These are phyloP conservation scores for Mantis religiosa DNA, from an alignment of 2,888 invertebrate genomes.

Conservation along the genomic window DNA sequence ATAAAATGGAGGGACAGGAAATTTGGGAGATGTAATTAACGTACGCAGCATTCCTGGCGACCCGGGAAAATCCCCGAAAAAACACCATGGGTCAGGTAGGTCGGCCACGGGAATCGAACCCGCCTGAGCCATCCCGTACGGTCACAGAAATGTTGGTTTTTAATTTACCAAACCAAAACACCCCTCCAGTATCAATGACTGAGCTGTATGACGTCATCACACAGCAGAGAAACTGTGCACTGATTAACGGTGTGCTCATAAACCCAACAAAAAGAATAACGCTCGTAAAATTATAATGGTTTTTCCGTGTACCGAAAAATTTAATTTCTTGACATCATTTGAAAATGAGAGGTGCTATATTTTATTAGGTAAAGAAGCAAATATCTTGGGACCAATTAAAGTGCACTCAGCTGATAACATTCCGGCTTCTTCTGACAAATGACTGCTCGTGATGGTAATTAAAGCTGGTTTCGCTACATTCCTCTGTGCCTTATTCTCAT, in stretches of 20 bases:
- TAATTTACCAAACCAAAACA: too few species aligned
- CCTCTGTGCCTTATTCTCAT: neutral
- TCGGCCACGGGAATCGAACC: too few species aligned
- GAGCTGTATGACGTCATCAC: too few species aligned
- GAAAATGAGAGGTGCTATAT: neutral
- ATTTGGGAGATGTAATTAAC: too few species aligned
- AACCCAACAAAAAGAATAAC: neutral
- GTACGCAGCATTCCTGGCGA: too few species aligned
- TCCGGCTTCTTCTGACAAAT: neutral
- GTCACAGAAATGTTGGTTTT: too few species aligned
- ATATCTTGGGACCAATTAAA: neutral
- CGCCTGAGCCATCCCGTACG: too few species aligned
- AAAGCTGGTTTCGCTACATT: neutral
- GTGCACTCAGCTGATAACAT: neutral
- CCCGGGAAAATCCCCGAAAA: too few species aligned
- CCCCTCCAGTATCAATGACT: too few species aligned
- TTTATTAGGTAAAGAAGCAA: neutral
- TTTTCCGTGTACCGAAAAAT: neutral
- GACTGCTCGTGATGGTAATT: neutral
- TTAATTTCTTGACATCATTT: neutral
- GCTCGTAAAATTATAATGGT: neutral
- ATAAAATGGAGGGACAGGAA: too few species aligned
- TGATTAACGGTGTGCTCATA: neutral
- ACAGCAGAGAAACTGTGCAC: neutral
- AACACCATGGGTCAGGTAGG: too few species aligned